phyloP scores from a whole-genome alignment of 2,888 invertebrate genomes.

The Lapara coniferarum region DNA sequence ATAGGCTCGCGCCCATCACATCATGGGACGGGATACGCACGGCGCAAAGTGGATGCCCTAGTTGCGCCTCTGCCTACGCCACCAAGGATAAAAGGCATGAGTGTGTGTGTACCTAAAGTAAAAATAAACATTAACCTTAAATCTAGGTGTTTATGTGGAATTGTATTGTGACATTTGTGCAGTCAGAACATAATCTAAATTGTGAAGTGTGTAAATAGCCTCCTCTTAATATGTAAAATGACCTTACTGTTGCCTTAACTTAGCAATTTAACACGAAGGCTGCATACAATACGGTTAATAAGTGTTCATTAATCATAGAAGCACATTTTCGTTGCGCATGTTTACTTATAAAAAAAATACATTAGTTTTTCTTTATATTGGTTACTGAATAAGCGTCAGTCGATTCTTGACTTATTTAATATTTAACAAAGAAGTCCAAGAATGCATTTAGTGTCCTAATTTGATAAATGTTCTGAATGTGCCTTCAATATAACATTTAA shows the following conservation, averaged over 20 bases:
- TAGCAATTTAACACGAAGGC: conserved; percentile 20
- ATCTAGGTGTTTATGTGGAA: not conserved
- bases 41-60: too few relatives aligned
- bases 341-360: not conserved
- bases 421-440: too few relatives aligned
- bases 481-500: not conserved
- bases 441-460: not conserved
- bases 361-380: not conserved
- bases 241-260: conserved; percentile 17
- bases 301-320: conserved; percentile 16
- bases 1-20: too few relatives aligned
- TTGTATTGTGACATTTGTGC: conserved; percentile 1
- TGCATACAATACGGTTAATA: conserved; percentile 9
- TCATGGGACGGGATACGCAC: too few relatives aligned
- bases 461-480: not conserved
- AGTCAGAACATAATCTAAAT: conserved; percentile 16
- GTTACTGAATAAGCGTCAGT: too few relatives aligned
- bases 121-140: not conserved
- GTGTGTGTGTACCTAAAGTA: too few relatives aligned
- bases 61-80: too few relatives aligned
- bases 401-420: too few relatives aligned
- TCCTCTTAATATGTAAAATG: conserved; percentile 15
- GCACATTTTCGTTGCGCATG: conserved; percentile 10
- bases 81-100: too few relatives aligned
- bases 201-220: conserved; percentile 9